Evolutionary conservation across 2,888 invertebrate species (phyloP), one percentile per base, ranked within the genome.

Genomic region (Megalurothrips usitatus): DNA sequence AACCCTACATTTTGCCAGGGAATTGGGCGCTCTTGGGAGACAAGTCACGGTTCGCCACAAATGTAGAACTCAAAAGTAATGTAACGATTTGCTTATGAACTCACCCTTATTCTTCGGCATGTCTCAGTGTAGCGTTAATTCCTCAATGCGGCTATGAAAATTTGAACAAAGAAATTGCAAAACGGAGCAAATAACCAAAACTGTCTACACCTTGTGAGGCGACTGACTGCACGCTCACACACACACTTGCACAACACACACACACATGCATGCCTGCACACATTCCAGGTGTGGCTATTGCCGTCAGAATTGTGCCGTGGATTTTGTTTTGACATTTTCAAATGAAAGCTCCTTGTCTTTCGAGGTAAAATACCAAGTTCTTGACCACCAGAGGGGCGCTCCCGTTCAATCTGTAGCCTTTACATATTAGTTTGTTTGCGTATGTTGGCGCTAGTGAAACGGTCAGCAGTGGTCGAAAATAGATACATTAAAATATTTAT

Each of bases 71-170:
- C 34, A 43, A 58, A 58, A 14, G 58, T 58, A 58, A 14, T 19
- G n/a, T n/a, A 6, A 9, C 52, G 49, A 79, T 17, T 17, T 8
- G 17, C 28, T 49, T 9, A 28, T 80, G 75, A 48, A 85, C 86
- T 86, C 86, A 90, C 90, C 90, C 86, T 90, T 90, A 89, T 90
- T 90, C 86, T 90, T 90, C 87, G 90, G 90, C 90, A 90, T 90
- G 83, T 43, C 6, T 43, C 6, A 19, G 58, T 17, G 8, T 43
- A 43, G 34, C 2, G 34, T 43, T 43, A 43, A 4, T 43, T 43
- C 34, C 34, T 43, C 34, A 43, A 43, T 43, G 34, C 34, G 34
- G 34, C 6, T 2, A 2, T 4, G 34, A 43, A 43, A 43, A 43
- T 43, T 4, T 2, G 34, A 6, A 43, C 6, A 43, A 43, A 43